These are phyloP conservation scores for Nomada fucata DNA, from an alignment of 2,888 invertebrate genomes.

Conservation along the genomic window DNA sequence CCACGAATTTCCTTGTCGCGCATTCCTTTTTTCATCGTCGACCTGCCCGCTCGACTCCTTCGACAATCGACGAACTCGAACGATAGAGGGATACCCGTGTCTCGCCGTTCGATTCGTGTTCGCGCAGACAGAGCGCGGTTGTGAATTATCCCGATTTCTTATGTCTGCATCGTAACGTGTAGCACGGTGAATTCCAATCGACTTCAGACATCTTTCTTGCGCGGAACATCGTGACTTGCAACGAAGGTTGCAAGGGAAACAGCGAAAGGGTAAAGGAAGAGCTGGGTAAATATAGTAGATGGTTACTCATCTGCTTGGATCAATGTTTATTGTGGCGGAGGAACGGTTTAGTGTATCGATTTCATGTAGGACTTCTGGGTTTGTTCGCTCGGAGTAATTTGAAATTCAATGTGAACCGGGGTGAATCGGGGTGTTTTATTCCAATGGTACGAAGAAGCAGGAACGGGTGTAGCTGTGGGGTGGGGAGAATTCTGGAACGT, in stretches of 20 bases:
- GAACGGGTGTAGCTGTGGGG: no score
- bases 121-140: neutral
- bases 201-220: no score
- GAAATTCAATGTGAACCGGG: no score
- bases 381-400: no score
- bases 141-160: constrained; percentile 31
- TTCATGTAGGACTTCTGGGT: no score
- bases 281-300: neutral
- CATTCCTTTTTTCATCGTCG: neutral
- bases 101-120: constrained; percentile 23
- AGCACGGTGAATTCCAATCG: constrained; percentile 12
- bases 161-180: neutral
- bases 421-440: no score
- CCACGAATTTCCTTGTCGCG: constrained; percentile 15
- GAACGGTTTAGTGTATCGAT: no score
- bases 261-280: neutral
- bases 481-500: no score
- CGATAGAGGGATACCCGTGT: neutral
- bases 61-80: no score
- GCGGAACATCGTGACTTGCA: neutral
- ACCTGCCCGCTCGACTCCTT: neutral
- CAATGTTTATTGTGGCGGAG: neutral
- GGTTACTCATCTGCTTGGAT: neutral
- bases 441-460: no score
- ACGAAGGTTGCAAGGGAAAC: neutral